Percentiles rank a stretch among this genome's conserved stretches.
Conservation (phyloP, 2,797 vertebrate genomes). For the Poeciliopsis gracilis region DNA sequence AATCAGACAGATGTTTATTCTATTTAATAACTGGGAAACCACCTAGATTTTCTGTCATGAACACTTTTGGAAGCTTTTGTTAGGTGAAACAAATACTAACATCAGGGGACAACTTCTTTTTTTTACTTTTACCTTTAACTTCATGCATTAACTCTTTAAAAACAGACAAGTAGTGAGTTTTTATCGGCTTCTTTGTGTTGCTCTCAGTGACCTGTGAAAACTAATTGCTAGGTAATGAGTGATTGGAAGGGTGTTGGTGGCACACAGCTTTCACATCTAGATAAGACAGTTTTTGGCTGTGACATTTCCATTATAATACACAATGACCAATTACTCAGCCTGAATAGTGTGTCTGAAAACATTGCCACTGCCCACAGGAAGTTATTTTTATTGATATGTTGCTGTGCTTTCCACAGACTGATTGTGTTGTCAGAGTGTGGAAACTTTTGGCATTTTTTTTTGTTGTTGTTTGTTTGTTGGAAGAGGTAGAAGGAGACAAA, state of each 20-base stretch:
- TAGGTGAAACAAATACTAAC: background rate
- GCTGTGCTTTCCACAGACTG: slow-evolving; percentile 25
- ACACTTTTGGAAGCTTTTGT: background rate
- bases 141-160: slow-evolving; percentile 28
- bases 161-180: slow-evolving; percentile 21
- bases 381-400: slow-evolving; percentile 31
- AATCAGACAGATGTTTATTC: background rate
- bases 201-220: slow-evolving; percentile 49
- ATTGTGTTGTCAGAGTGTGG: slow-evolving; percentile 4
- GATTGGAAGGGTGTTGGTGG: slow-evolving; percentile 47
- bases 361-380: slow-evolving; percentile 22
- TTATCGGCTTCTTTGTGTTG: slow-evolving; percentile 34
- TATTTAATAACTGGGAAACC: background rate
- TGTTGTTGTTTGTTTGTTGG: background rate
- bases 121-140: background rate
- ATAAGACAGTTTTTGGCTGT: slow-evolving; percentile 54
- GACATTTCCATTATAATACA: slow-evolving; percentile 37
- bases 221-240: slow-evolving; percentile 56
- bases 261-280: slow-evolving; percentile 43
- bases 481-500: background rate
- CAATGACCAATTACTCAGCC: slow-evolving; percentile 42
- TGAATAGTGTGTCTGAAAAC: slow-evolving; percentile 31
- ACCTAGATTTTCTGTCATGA: background rate
- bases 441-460: slow-evolving; percentile 6
- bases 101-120: slow-evolving; percentile 24